Conservation (phyloP, 2,113 vertebrate genomes). For the Hiodon alosoides region DNA sequence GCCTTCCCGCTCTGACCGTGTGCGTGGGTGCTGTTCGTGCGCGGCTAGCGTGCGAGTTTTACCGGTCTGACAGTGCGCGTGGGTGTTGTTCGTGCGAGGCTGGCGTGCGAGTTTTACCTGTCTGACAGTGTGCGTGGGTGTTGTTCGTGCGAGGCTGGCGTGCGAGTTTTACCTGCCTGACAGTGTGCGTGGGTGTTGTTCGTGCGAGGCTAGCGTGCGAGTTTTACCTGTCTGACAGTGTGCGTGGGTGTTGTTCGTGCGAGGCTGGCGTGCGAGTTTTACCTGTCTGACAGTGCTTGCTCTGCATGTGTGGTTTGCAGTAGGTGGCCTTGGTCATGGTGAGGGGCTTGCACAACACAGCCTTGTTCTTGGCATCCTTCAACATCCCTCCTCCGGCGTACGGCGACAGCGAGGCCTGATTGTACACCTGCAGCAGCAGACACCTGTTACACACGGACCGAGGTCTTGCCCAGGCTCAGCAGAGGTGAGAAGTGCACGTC, state of each 20-base stretch:
- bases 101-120: background rate
- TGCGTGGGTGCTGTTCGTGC: background rate
- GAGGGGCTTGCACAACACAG: constrained; percentile 94
- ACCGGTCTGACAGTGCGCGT: background rate
- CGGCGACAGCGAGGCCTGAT: constrained; percentile 53
- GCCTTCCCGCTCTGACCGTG: background rate
- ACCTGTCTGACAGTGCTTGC: constrained; percentile 94
- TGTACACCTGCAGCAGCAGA: constrained; percentile 62
- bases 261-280: constrained; percentile 21
- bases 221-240: background rate
- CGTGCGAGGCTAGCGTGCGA: background rate
- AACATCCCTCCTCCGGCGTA: constrained; percentile 70
- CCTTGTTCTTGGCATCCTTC: constrained; percentile 97
- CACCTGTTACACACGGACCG: background rate
- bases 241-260: background rate
- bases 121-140: too few relatives aligned
- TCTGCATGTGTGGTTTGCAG: constrained; percentile 98
- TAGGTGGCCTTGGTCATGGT: constrained; percentile 97
- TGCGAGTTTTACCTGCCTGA: background rate
- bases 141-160: too few relatives aligned
- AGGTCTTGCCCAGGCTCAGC: too few relatives aligned
- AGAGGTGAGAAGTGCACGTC: too few relatives aligned
- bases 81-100: too few relatives aligned
- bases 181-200: too few relatives aligned
- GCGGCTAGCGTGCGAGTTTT: background rate